phyloP scores from a whole-genome alignment of 1,140 invertebrate genomes.

The Trichogramma pretiosum region DNA sequence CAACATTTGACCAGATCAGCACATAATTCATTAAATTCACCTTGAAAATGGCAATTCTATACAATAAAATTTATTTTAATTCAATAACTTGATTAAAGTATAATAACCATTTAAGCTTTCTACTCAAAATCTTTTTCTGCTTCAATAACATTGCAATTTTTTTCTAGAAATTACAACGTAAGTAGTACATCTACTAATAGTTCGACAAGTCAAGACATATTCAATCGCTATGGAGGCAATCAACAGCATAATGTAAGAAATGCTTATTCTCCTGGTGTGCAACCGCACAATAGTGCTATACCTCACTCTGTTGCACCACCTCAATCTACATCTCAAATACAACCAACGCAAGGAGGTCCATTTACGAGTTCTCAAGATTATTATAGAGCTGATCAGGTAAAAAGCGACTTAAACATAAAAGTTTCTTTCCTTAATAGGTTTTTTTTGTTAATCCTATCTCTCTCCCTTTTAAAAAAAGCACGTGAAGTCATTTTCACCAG shows the following conservation, averaged over 20 bases:
- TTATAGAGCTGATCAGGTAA: constrained; percentile 41
- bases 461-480: too few relatives aligned
- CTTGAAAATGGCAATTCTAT: too few relatives aligned
- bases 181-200: constrained; percentile 40
- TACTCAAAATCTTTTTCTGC: neutral
- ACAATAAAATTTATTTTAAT: neutral
- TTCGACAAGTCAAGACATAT: constrained; percentile 39
- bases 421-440: too few relatives aligned
- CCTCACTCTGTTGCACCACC: constrained; percentile 29
- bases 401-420: too few relatives aligned
- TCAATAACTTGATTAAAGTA: too few relatives aligned
- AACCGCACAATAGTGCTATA: constrained; percentile 34
- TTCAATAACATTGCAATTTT: constrained; percentile 12
- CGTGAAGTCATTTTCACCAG: too few relatives aligned
- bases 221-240: constrained; percentile 38
- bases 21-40: too few relatives aligned
- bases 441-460: too few relatives aligned
- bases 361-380: constrained; percentile 44
- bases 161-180: constrained; percentile 41
- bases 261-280: constrained; percentile 32
- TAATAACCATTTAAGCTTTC: neutral
- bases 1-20: too few relatives aligned
- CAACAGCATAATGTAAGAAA: constrained; percentile 37
- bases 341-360: constrained; percentile 33
- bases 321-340: constrained; percentile 37